phyloP scores from a whole-genome alignment of 2,888 invertebrate species.

The Drosophila meridiana region DNA sequence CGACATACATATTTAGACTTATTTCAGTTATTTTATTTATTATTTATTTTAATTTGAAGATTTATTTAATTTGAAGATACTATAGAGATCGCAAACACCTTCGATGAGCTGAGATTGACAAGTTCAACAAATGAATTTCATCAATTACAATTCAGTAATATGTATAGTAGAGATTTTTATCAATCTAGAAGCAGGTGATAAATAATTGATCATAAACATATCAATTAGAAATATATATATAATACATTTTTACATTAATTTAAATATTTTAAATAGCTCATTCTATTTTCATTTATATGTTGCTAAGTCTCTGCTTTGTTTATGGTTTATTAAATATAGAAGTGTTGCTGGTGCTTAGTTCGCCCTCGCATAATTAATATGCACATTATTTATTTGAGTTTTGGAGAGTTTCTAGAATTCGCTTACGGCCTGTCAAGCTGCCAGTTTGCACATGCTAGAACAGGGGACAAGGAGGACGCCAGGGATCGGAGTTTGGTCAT shows the following conservation, averaged over 20 bases:
- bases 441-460: slow-evolving; percentile 15
- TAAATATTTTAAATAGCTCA: not conserved
- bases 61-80: not conserved
- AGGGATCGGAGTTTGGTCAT: slow-evolving; percentile 18
- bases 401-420: slow-evolving; percentile 23
- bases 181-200: not conserved
- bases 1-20: not conserved
- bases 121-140: not conserved
- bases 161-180: not conserved
- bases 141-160: not conserved
- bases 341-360: not conserved
- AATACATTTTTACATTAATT: no score
- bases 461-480: not conserved
- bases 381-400: slow-evolving; percentile 37
- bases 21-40: no score
- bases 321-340: slow-evolving; percentile 12
- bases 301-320: not conserved
- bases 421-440: slow-evolving; percentile 9
- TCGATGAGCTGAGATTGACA: not conserved
- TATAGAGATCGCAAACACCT: not conserved
- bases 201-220: not conserved
- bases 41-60: no score
- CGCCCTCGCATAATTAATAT: slow-evolving; percentile 38
- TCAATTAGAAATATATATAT: no score
- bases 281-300: not conserved